phyloP scores from a whole-genome alignment of 2,888 invertebrate species.

The Athrips mouffetella region DNA sequence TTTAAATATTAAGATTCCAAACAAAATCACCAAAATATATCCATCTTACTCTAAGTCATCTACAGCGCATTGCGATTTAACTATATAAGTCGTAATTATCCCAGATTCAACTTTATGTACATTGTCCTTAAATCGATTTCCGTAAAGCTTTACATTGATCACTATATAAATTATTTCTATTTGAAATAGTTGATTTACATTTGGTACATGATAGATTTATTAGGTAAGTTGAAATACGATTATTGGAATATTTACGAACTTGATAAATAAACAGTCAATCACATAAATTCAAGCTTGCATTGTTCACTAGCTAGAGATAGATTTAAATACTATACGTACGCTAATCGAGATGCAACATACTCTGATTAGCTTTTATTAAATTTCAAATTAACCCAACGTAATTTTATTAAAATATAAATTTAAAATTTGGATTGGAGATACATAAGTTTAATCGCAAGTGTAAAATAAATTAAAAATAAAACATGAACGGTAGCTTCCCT shows the following conservation, averaged over 20 bases:
- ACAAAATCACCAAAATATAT: not conserved
- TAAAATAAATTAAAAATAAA: too few relatives aligned
- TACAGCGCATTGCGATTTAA: constrained; percentile 48
- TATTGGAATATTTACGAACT: constrained; percentile 2
- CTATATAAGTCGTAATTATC: constrained; percentile 78
- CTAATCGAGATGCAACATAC: not conserved
- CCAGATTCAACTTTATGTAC: constrained; percentile 71
- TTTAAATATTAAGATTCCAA: not conserved
- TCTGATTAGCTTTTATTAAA: too few relatives aligned
- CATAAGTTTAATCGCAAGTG: too few relatives aligned
- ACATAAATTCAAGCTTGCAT: not conserved
- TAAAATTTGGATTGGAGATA: too few relatives aligned
- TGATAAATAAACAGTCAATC: not conserved
- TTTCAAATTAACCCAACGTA: too few relatives aligned
- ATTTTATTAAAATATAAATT: too few relatives aligned
- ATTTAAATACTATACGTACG: not conserved
- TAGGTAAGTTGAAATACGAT: not conserved
- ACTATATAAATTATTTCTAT: constrained; percentile 43
- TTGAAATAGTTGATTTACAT: constrained; percentile 26
- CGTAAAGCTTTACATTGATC: constrained; percentile 66
- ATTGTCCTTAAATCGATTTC: constrained; percentile 54
- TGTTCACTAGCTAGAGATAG: not conserved
- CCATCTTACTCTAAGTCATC: constrained; percentile 11
- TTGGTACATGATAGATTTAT: constrained; percentile 18
- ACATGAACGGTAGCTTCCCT: too few relatives aligned